phyloP scores from a whole-genome alignment of 2,888 invertebrate genomes.

The Caenorhabditis panamensis region DNA sequence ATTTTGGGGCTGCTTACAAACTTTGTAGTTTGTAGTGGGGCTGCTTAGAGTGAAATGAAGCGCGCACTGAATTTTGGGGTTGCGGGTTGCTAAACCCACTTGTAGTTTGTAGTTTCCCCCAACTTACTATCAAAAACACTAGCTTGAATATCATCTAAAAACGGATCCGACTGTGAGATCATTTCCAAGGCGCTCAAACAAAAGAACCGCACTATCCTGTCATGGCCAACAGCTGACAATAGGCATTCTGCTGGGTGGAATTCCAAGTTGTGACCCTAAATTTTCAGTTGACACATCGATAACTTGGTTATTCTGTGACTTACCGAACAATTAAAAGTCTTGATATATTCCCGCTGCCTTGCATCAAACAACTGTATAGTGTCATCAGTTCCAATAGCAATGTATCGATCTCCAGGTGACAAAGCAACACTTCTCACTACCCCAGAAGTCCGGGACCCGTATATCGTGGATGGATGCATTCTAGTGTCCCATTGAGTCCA shows the following conservation, averaged over 20 bases:
- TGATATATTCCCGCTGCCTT: conserved; percentile 48
- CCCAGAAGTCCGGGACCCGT: conserved; percentile 26
- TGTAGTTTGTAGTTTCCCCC: neutral
- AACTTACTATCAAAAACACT: conserved; percentile 56
- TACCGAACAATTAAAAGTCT: conserved; percentile 59
- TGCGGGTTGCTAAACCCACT: no score
- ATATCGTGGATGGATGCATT: conserved; percentile 54
- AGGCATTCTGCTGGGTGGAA: conserved; percentile 57
- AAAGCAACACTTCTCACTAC: conserved; percentile 48
- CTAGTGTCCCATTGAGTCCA: conserved; percentile 62
- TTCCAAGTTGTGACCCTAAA: conserved; percentile 55
- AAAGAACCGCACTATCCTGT: conserved; percentile 63
- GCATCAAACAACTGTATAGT: conserved; percentile 58
- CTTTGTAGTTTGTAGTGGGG: no score
- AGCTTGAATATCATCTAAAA: conserved; percentile 61
- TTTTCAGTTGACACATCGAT: neutral
- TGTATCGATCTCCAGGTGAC: conserved; percentile 57
- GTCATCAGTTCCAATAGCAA: conserved; percentile 55
- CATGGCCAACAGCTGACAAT: conserved; percentile 57
- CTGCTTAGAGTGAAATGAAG: no score
- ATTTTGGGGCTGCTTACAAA: no score
- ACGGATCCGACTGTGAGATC: conserved; percentile 62
- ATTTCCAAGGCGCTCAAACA: conserved; percentile 52
- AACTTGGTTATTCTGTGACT: neutral
- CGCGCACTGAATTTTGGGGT: no score